phyloP scores from a whole-genome alignment of 2,797 vertebrate genomes.

The Natrix natrix region DNA sequence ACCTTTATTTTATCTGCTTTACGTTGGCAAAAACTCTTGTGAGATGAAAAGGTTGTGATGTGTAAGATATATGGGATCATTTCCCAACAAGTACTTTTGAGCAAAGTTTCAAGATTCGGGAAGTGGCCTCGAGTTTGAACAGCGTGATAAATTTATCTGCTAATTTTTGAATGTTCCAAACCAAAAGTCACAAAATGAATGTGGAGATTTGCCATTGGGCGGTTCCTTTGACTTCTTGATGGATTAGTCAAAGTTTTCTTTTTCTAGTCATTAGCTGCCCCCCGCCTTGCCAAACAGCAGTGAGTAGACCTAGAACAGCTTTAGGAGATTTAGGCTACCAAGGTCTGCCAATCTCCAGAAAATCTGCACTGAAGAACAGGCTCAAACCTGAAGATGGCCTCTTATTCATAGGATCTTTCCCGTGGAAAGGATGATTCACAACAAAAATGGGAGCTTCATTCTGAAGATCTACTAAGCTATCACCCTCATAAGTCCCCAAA shows the following conservation, averaged over 20 bases:
- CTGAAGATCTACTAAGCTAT: not conserved
- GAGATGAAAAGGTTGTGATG: not conserved
- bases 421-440: conserved; percentile 14
- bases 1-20: not conserved
- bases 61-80: not conserved
- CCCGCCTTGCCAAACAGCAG: conserved; percentile 34
- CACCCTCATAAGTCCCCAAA: not conserved
- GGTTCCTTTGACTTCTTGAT: conserved; percentile 3
- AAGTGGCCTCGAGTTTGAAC: not conserved
- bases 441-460: not conserved
- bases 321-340: conserved; percentile 47
- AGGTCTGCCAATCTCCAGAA: conserved; percentile 8
- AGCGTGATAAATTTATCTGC: not conserved
- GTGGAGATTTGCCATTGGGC: not conserved
- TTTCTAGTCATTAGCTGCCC: conserved; percentile 37
- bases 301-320: conserved; percentile 29
- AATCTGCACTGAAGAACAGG: conserved; percentile 10
- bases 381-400: conserved; percentile 51
- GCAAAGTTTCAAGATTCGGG: not conserved
- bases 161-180: not conserved
- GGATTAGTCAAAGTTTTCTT: conserved; percentile 50
- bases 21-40: not conserved
- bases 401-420: conserved; percentile 10
- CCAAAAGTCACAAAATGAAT: not conserved
- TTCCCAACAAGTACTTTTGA: not conserved